Percentiles rank a stretch among this genome's conserved stretches.
Conservation (phyloP, 2,888 invertebrate species). For the Netelia melanura region DNA sequence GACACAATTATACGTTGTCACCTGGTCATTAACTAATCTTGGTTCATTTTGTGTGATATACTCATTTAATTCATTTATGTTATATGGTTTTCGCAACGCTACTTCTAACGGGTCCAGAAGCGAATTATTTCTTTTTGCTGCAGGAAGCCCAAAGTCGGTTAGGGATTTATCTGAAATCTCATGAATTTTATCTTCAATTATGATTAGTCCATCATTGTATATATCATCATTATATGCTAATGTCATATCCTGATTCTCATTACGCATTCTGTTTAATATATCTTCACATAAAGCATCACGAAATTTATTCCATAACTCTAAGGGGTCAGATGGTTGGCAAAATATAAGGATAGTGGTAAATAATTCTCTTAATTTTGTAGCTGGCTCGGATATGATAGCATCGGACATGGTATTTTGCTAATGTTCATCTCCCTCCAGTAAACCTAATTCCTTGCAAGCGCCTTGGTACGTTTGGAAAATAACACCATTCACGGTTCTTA, state of each 20-base stretch:
- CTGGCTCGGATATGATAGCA: neutral
- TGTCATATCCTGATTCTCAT: neutral
- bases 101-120: too few species aligned
- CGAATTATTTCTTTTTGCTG: neutral
- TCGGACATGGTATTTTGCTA: conserved; percentile 69
- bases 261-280: neutral
- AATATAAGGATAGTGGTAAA: conserved; percentile 16
- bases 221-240: neutral
- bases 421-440: conserved; percentile 80
- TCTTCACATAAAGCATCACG: conserved; percentile 14
- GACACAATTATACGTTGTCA: conserved; percentile 61
- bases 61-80: conserved; percentile 70
- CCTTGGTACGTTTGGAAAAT: conserved; percentile 80
- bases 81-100: too few species aligned
- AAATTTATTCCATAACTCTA: conserved; percentile 22
- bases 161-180: too few species aligned
- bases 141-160: neutral
- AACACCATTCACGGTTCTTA: conserved; percentile 81
- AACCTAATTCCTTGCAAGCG: conserved; percentile 78
- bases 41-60: conserved; percentile 63
- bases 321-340: conserved; percentile 17
- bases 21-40: conserved; percentile 64
- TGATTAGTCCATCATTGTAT: neutral
- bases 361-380: neutral
- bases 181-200: neutral